Conservation (phyloP, 1,140 invertebrate species). For the Drosophila varians region DNA sequence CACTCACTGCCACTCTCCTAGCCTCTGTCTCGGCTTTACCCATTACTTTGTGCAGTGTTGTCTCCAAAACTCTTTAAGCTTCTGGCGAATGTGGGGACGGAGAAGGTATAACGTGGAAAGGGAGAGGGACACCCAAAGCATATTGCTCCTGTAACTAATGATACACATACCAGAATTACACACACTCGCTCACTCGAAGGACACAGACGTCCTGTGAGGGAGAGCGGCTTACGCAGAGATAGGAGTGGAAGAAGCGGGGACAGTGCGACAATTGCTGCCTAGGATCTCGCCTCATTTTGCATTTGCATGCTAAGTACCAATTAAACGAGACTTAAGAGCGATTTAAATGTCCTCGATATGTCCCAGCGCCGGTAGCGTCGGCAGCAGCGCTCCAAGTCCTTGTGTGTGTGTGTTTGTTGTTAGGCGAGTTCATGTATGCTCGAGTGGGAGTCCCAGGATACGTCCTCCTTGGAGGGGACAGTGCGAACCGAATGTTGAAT, state of each 20-base stretch:
- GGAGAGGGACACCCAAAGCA: slow-evolving; percentile 11
- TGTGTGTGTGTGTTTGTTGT: slow-evolving; percentile 1
- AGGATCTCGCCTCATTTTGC: slow-evolving; percentile 66
- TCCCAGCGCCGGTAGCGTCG: slow-evolving; percentile 21
- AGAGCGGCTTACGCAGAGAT: not conserved
- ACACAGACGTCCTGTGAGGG: not conserved
- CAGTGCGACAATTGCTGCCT: slow-evolving; percentile 53
- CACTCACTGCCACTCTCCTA: too few relatives aligned
- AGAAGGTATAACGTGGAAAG: too few relatives aligned
- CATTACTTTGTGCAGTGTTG: slow-evolving; percentile 3
- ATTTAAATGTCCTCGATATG: slow-evolving; percentile 65
- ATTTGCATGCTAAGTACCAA: slow-evolving; percentile 77
- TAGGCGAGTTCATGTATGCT: not conserved
- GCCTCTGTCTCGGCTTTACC: too few relatives aligned
- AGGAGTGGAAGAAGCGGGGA: not conserved
- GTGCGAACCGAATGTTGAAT: slow-evolving; percentile 2
- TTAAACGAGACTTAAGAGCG: slow-evolving; percentile 68
- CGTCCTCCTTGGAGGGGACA: not conserved
- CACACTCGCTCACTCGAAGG: not conserved
- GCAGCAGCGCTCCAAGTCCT: slow-evolving; percentile 15
- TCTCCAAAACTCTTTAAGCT: not conserved
- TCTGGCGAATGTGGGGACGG: too few relatives aligned
- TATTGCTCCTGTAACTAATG: slow-evolving; percentile 49
- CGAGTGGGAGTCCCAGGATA: slow-evolving; percentile 5
- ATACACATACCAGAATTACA: slow-evolving; percentile 15